phyloP scores from a whole-genome alignment of 2,888 invertebrate species.

The Xanthostigma xanthostigma region DNA sequence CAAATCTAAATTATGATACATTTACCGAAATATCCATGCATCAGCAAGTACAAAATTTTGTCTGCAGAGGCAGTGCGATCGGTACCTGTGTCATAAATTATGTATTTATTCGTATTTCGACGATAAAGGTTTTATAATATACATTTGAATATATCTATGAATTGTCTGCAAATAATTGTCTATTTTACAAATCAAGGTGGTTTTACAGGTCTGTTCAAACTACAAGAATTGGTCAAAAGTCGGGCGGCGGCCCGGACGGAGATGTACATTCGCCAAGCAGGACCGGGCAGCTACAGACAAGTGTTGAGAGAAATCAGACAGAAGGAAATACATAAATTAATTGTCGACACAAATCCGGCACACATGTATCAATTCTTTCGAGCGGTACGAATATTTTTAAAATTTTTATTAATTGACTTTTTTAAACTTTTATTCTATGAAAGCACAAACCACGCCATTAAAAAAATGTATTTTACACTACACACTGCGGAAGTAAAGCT shows the following conservation, averaged over 20 bases:
- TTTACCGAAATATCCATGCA: too few relatives aligned
- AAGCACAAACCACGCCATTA: too few relatives aligned
- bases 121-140: too few relatives aligned
- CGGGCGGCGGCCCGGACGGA: conserved; percentile 49
- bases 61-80: too few relatives aligned
- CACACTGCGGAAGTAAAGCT: too few relatives aligned
- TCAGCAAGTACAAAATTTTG: too few relatives aligned
- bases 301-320: conserved; percentile 71
- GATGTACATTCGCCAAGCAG: conserved; percentile 66
- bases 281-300: conserved; percentile 51
- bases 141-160: not conserved
- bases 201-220: conserved; percentile 58
- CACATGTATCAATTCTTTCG: conserved; percentile 70
- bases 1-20: too few relatives aligned
- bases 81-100: too few relatives aligned
- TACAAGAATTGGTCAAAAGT: conserved; percentile 66
- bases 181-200: not conserved
- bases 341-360: conserved; percentile 75
- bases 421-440: too few relatives aligned
- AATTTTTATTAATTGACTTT: too few relatives aligned
- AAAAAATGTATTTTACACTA: too few relatives aligned
- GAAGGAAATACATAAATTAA: conserved; percentile 72
- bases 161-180: conserved; percentile 1
- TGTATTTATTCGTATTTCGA: too few relatives aligned
- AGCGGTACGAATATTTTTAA: conserved; percentile 50